phyloP scores from a whole-genome alignment of 2,113 vertebrate genomes.

The Rhinichthys klamathensis region DNA sequence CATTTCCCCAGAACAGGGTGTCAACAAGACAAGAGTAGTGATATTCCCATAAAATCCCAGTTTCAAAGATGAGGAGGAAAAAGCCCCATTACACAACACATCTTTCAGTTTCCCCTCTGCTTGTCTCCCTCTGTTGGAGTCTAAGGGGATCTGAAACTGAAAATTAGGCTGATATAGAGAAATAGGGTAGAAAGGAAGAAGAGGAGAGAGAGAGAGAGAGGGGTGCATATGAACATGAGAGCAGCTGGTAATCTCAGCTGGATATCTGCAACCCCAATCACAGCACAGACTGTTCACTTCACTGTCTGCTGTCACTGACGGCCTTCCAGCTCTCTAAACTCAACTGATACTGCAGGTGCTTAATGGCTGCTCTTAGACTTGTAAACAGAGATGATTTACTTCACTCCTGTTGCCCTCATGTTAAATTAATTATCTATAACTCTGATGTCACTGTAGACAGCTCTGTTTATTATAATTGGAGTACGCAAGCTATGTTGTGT shows the following conservation, averaged over 20 bases:
- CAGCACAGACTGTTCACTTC: constrained; percentile 47
- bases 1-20: background rate
- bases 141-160: constrained; percentile 28
- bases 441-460: background rate
- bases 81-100: background rate
- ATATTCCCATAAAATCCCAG: constrained; percentile 16
- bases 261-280: constrained; percentile 30
- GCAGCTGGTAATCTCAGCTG: constrained; percentile 50
- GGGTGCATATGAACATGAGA: constrained; percentile 22
- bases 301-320: constrained; percentile 1
- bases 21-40: constrained; percentile 5
- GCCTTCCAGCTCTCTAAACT: constrained; percentile 1
- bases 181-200: background rate
- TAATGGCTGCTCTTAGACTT: constrained; percentile 9
- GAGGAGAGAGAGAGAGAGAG: background rate
- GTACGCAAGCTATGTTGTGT: background rate
- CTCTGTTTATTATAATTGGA: background rate
- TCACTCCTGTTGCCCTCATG: background rate
- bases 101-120: background rate
- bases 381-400: constrained; percentile 35
- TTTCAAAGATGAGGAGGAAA: constrained; percentile 21
- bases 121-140: constrained; percentile 7
- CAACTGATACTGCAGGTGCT: constrained; percentile 15
- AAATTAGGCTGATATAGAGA: constrained; percentile 6
- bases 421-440: background rate